Conservation (phyloP, 2,113 vertebrate species). For the Neodon shergylaensis region DNA sequence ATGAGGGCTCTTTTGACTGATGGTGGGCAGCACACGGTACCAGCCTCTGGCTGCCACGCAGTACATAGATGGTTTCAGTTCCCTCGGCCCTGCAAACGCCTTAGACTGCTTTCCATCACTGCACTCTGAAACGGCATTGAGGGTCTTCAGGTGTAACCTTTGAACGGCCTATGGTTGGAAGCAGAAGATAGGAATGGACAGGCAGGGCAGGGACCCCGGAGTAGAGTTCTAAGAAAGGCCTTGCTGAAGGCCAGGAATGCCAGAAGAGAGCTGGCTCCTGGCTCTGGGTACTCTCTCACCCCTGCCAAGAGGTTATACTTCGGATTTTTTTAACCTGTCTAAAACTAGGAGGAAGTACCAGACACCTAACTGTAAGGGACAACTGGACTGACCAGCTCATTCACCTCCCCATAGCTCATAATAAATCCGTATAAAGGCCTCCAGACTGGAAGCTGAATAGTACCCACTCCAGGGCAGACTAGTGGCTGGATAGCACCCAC, state of each 20-base stretch:
- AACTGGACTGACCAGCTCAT: background rate
- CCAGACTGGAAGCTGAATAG: background rate
- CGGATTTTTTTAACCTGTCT: background rate
- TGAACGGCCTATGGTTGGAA: background rate
- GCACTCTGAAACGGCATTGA: background rate
- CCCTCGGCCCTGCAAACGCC: background rate
- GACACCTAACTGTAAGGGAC: too few species aligned
- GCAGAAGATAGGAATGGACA: background rate
- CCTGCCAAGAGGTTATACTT: background rate
- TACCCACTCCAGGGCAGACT: background rate
- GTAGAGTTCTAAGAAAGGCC: background rate
- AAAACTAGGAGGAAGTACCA: background rate
- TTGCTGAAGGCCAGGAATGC: background rate
- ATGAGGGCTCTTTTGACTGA: background rate
- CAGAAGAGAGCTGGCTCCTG: background rate
- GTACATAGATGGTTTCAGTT: background rate
- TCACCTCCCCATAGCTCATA: background rate
- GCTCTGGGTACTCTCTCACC: background rate
- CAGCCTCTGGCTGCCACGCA: background rate
- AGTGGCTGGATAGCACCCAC: background rate
- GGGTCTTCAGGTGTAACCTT: background rate
- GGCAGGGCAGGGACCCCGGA: background rate
- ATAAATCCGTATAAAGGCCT: background rate
- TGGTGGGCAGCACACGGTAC: background rate
- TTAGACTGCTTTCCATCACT: background rate